Evolutionary conservation across 2,797 vertebrate species (phyloP), one percentile per base, ranked within the genome.

Genomic region (Gephyroberyx darwinii): DNA sequence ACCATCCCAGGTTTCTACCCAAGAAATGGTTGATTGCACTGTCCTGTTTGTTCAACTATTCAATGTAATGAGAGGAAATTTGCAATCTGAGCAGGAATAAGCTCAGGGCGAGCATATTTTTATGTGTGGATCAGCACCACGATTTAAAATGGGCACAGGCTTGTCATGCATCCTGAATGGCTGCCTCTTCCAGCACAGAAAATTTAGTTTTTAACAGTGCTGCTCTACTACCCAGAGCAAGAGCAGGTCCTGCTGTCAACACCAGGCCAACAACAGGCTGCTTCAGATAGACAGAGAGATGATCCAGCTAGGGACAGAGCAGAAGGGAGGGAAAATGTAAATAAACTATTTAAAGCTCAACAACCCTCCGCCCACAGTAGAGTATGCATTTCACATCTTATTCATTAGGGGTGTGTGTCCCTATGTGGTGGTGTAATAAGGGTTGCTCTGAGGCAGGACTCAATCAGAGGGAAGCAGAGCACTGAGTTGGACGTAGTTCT

Each of bases 291-390:
- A 35, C 33, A 35, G 6, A 6, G 8, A 8, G 33, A 2, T 8
- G 8, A 35, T 57, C 8, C 53, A 39, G 52, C 26, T 50, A 19
- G 14, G 12, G 41, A 13, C 12, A 13, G 14, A 9, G 19, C 33
- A 53, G 17, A 22, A 14, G 16, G 20, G 3, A 71, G 33, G 43
- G 19, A 71, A 55, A 9, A 51, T 7, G 7, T 55, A 52, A 43
- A 12, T 3, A 43, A 43, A 56, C 35, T 31, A 30, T 69, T 73
- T 20, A 19, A 74, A 62, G 39, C 14, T 75, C 17, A 63, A 69
- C 20, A 77, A 50, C 51, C 69, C 43, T 0, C 0, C 65, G 17
- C 35, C 52, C 17, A 37, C 31, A 54, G 13, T 30, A 3, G 54
- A 55, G 14, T 57, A 56, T 13, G 8, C 5, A 30, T 68, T 66